These are phyloP conservation scores for Leptopilina clavipes DNA, from an alignment of 1,140 invertebrate genomes.

Conservation along the genomic window DNA sequence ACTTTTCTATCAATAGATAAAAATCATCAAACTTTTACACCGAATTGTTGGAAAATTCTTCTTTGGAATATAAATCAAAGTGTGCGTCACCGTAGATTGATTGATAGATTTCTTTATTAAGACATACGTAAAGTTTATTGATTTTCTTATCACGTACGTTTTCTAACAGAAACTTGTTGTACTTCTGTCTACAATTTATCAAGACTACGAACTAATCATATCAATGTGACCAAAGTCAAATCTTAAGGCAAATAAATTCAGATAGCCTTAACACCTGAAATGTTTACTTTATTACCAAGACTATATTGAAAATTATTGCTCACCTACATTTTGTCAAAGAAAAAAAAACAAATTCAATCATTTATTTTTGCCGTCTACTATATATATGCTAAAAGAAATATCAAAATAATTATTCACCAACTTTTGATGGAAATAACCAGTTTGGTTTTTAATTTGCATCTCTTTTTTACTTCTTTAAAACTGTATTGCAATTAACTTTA, in stretches of 20 bases:
- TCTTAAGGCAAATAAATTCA: not conserved
- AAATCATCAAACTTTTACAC: not conserved
- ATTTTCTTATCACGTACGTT: slow-evolving; percentile 23
- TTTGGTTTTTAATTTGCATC: not conserved
- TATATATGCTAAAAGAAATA: not conserved
- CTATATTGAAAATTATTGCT: not conserved
- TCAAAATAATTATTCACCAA: not conserved
- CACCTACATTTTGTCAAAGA: not conserved
- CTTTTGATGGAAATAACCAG: not conserved
- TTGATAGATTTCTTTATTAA: slow-evolving; percentile 34
- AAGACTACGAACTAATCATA: not conserved
- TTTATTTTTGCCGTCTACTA: not conserved
- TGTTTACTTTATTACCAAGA: not conserved
- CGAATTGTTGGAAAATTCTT: not conserved
- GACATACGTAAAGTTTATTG: not conserved
- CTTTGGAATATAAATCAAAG: not conserved
- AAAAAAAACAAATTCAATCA: not conserved
- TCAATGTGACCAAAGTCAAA: not conserved
- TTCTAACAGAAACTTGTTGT: slow-evolving; percentile 26
- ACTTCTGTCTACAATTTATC: not conserved
- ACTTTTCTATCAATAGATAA: too few relatives aligned
- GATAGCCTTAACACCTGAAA: not conserved
- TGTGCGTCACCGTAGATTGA: not conserved
- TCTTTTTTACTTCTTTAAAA: not conserved
- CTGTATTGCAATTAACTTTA: not conserved